These are phyloP conservation scores for Philopedon plagiatum DNA, from an alignment of 2,888 invertebrate species.

Conservation along the genomic window DNA sequence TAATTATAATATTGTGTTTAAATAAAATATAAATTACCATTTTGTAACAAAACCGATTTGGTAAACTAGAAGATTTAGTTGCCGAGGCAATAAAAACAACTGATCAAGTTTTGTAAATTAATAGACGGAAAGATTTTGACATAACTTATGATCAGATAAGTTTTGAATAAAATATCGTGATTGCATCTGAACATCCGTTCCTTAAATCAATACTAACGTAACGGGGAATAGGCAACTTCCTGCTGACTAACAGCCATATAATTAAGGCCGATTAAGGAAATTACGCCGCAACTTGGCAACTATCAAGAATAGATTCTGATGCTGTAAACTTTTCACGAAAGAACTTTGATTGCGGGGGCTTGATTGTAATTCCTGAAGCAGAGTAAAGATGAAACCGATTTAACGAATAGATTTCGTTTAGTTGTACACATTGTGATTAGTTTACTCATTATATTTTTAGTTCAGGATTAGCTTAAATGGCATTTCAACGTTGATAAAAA, in stretches of 20 bases:
- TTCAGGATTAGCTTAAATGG: no score
- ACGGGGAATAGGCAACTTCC: background rate
- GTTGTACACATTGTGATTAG: background rate
- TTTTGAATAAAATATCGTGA: no score
- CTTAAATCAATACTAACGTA: background rate
- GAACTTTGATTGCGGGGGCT: background rate
- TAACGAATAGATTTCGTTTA: background rate
- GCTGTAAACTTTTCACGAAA: conserved; percentile 2
- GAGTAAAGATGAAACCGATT: background rate
- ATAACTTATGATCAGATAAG: no score
- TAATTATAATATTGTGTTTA: no score
- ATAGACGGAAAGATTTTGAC: no score
- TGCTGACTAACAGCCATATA: background rate
- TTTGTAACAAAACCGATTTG: no score
- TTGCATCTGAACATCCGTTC: background rate
- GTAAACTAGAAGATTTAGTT: no score
- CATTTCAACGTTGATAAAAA: no score
- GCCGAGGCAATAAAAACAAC: no score
- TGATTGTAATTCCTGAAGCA: background rate
- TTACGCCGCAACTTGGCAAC: conserved; percentile 1
- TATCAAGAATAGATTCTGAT: conserved; percentile 2
- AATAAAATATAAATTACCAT: no score
- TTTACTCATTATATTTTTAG: background rate
- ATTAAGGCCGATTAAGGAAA: conserved; percentile 1
- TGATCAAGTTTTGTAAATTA: no score